These are phyloP conservation scores for Scaptomyza caliginosa DNA, from an alignment of 2,888 invertebrate genomes.

Conservation along the genomic window DNA sequence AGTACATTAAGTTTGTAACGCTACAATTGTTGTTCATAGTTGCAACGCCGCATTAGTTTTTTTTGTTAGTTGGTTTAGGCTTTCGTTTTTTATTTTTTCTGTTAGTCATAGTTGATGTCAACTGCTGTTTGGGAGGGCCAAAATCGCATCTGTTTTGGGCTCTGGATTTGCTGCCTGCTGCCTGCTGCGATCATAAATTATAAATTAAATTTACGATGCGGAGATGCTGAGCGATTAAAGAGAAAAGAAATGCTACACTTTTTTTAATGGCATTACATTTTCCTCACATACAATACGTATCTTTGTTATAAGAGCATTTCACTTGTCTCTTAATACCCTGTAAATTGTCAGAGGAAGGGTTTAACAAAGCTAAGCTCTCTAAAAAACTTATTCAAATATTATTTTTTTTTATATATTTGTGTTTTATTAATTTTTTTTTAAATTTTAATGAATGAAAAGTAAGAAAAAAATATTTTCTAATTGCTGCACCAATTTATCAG, in stretches of 20 bases:
- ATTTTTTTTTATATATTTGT: slow-evolving; percentile 20
- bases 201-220: slow-evolving; percentile 30
- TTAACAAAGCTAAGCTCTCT: no score
- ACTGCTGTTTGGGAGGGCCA: slow-evolving; percentile 12
- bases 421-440: slow-evolving; percentile 20
- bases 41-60: slow-evolving; percentile 41
- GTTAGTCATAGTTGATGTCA: slow-evolving; percentile 17
- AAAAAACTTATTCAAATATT: no score
- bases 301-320: slow-evolving; percentile 57
- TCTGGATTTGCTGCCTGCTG: slow-evolving; percentile 8
- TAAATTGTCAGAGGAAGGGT: no score
- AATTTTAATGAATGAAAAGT: slow-evolving; percentile 59
- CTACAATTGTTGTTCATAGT: slow-evolving; percentile 7
- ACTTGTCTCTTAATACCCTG: slow-evolving; percentile 15
- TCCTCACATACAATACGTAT: slow-evolving; percentile 36
- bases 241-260: slow-evolving; percentile 22
- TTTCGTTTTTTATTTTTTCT: slow-evolving; percentile 23
- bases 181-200: slow-evolving; percentile 36
- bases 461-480: no score
- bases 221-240: background rate
- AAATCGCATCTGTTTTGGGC: slow-evolving; percentile 25
- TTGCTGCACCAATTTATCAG: no score
- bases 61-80: background rate
- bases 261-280: slow-evolving; percentile 61
- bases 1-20: slow-evolving; percentile 6